Evolutionary conservation across 1,140 invertebrate genomes (phyloP).

Genomic region (Semibalanus balanoides): DNA sequence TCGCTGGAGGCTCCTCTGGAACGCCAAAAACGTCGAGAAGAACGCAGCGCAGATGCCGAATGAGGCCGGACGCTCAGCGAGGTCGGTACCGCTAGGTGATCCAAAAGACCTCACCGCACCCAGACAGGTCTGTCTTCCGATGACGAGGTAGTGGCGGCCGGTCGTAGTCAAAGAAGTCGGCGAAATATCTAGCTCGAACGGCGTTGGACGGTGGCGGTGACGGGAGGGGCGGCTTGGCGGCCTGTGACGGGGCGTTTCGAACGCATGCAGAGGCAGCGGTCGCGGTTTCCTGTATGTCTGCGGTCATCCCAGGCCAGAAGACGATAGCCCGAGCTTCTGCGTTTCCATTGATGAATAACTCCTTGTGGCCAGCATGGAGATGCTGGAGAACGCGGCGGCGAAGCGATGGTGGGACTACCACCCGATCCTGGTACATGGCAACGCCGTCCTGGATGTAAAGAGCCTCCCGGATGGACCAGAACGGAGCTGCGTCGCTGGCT

Average conservation of each 20-base stretch:
- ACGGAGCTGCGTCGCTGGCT: not conserved
- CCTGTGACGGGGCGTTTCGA: not conserved
- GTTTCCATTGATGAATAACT: not conserved
- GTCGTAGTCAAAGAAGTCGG: not conserved
- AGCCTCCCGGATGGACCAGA: not conserved
- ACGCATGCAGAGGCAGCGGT: not conserved
- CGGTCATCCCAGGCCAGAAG: not conserved
- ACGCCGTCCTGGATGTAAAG: not conserved
- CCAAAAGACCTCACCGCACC: slow-evolving; percentile 1
- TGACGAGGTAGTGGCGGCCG: slow-evolving; percentile 7
- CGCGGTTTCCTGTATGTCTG: not conserved
- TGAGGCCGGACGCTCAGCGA: slow-evolving; percentile 1
- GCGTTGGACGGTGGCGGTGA: not conserved
- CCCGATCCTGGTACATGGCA: not conserved
- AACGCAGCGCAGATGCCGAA: not conserved
- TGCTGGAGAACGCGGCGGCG: too few species aligned
- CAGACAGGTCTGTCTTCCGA: slow-evolving; percentile 7
- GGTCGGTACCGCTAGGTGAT: not conserved
- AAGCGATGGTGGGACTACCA: not conserved
- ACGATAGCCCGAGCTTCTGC: not conserved
- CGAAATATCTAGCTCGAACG: not conserved
- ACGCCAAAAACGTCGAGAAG: slow-evolving; percentile 8
- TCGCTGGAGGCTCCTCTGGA: slow-evolving; percentile 7
- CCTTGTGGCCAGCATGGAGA: too few species aligned
- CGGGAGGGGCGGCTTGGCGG: too few species aligned